Percentiles rank a stretch among this genome's conserved stretches.
Conservation (phyloP, 1,140 invertebrate species). For the Medauroidea extradentata region DNA sequence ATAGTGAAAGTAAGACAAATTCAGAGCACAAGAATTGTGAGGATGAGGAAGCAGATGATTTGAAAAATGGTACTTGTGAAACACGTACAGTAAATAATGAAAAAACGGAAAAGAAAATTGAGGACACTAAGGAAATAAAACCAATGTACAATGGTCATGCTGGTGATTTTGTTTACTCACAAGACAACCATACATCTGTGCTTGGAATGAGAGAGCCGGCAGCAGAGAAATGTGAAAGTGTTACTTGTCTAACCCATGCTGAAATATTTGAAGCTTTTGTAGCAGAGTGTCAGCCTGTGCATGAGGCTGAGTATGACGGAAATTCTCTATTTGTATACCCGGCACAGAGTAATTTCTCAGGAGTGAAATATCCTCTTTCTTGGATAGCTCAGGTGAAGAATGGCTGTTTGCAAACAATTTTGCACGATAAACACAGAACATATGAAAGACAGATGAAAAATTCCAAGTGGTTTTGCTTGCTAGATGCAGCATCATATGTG, state of each 20-base stretch:
- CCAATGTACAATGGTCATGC: conserved; percentile 14
- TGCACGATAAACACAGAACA: not conserved
- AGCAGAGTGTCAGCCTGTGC: not conserved
- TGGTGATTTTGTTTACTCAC: conserved; percentile 73
- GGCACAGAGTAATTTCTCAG: conserved; percentile 93
- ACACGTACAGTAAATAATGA: too few relatives aligned
- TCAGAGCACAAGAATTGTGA: too few relatives aligned
- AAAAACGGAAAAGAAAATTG: not conserved
- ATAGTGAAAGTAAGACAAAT: not conserved
- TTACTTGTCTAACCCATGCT: conserved; percentile 44
- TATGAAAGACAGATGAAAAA: conserved; percentile 30
- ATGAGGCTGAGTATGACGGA: conserved; percentile 26
- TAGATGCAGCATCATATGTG: conserved; percentile 83
- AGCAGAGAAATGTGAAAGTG: conserved; percentile 33
- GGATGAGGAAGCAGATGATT: too few relatives aligned
- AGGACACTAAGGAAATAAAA: not conserved
- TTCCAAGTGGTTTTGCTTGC: conserved; percentile 69
- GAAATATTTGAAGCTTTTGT: conserved; percentile 21
- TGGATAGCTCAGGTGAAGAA: conserved; percentile 65
- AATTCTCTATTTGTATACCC: conserved; percentile 81
- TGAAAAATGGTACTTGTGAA: too few relatives aligned
- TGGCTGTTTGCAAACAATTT: conserved; percentile 49
- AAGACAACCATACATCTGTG: conserved; percentile 94
- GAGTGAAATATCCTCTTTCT: conserved; percentile 77
- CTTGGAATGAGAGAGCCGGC: conserved; percentile 78